Base-by-base conservation (phyloP, 2,888 invertebrate species). In the Baronia brevicornis region DNA sequence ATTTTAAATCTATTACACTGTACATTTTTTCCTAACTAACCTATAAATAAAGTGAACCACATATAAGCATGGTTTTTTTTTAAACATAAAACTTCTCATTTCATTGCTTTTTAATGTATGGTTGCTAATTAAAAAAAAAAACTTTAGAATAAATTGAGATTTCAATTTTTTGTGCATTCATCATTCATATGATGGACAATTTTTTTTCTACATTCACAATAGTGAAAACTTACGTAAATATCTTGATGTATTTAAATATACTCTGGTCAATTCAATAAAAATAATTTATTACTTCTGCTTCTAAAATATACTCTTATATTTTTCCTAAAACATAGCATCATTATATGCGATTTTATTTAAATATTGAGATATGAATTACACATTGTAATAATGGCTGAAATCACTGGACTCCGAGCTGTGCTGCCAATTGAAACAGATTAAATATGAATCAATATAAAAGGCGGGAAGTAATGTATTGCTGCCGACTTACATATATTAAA, bases 271-370 rank as follows among this genome's bases (percentile, higher is more conserved):
- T 35, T 17, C 25, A 24, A 34, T 24, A 44, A 46, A 43, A 44
- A 47, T 46, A 43, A 44, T 33, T 46, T 41, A 39, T 27, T 44
- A 44, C 35, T 35, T 38, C 28, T 17, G 19, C 27, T 24, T 25
- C 35, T 41, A 36, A 36, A 41, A 41, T 36, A 43, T 37, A 37
- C 6, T 28, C 21, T 25, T 30, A 17, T 30, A 35, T 22, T 17
- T 30, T 30, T 35, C n/a, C n/a, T n/a, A n/a, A 26, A 26, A 26
- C 14, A 9, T 30, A 25, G 20, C 25, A 18, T n/a, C 10, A 24
- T 12, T 6, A 28, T 19, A 24, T 11, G 10, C 29, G 20, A 30
- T 9, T 21, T 15, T 3, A 12, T 17, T 13, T 17, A 23, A 21
- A 26, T 25, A 29, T 35, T 25, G 25, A 25, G 34, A 35, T 35